Conservation (phyloP, 2,113 vertebrate genomes). For the Pseudorectes ferrugineus region DNA sequence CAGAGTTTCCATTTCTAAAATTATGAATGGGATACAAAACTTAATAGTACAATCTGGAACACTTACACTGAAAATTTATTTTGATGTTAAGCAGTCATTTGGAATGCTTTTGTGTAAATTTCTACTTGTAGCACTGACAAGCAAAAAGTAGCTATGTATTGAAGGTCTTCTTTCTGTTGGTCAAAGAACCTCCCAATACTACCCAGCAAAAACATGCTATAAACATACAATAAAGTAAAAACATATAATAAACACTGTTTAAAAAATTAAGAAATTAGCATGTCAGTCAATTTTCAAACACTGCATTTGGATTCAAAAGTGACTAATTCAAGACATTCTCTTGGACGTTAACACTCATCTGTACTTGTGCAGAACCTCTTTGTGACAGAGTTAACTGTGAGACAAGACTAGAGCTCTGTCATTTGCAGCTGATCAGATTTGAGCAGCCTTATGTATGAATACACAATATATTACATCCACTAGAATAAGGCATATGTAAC, state of each 20-base stretch:
- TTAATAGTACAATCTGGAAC: background rate
- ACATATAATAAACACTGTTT: background rate
- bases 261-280: background rate
- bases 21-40: background rate
- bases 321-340: background rate
- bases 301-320: background rate
- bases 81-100: background rate
- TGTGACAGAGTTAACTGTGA: background rate
- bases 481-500: background rate
- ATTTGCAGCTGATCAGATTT: background rate
- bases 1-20: background rate
- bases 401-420: background rate
- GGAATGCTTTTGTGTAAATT: background rate
- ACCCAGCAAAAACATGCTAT: background rate
- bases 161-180: background rate
- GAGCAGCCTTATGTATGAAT: background rate
- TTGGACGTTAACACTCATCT: background rate
- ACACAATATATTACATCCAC: background rate
- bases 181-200: background rate
- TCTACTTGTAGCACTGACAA: background rate
- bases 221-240: background rate
- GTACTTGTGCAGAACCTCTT: background rate
- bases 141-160: accelerated
- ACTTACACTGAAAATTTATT: background rate
- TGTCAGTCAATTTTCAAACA: background rate